Base-by-base conservation (phyloP, 1,140 invertebrate species). In the Gonatopus flavifemur region DNA sequence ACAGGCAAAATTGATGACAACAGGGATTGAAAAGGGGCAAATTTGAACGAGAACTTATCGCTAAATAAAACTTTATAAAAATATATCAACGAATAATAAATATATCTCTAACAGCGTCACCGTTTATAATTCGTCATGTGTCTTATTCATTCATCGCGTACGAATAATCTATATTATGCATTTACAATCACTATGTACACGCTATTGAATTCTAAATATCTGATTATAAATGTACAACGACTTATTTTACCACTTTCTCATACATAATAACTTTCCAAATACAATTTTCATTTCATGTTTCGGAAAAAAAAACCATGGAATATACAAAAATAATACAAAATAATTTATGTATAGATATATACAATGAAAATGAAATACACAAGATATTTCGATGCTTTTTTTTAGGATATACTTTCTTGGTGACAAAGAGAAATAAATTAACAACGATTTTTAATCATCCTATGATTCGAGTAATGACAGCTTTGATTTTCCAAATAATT, bases 21-120 rank as follows among this genome's bases (percentile, higher is more conserved):
- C 33, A 50, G 6, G 20, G 33, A 35, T 33, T 51, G 53, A 47
- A 38, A 59, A 52, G 48, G 57, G n/a, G n/a, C n/a, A n/a, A n/a
- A n/a, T n/a, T n/a, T 64, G 52, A 68, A 67, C 53, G 61, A 63
- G 55, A 68, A 71, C 66, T 67, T 70, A 67, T 69, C 48, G 55
- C 63, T 65, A 70, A 74, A 74, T 74, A 68, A 74, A 72, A 72
- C 61, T 73, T 73, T 74, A 74, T 69, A 74, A 74, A 74, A 74
- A 76, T 77, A 77, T 73, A 69, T 75, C 62, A 75, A 75, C 69
- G 69, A 75, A 73, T 74, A 66, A 67, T 71, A 70, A 73, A 70
- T 70, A 70, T 71, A 70, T 72, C 63, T 73, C 66, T 73, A 73
- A 69, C 70, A 72, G 60, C 70, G 56, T 63, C 57, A 61, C 55